Percentiles rank a stretch among this genome's conserved stretches.
phyloP scores from a whole-genome alignment of 2,113 vertebrate genomes.

The Ptychochromis oligacanthus region DNA sequence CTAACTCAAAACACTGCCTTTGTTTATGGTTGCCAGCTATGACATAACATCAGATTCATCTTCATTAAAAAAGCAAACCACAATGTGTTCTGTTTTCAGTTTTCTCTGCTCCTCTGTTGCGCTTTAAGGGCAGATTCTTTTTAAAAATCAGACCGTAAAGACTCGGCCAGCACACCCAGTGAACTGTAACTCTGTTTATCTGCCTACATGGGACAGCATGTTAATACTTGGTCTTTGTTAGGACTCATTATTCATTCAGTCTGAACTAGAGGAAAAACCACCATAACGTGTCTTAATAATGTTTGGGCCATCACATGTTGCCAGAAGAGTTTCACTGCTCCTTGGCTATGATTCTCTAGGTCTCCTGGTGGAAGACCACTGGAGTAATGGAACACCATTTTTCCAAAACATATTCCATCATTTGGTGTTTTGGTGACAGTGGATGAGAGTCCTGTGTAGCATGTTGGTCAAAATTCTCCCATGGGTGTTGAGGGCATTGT shows the following conservation, averaged over 20 bases:
- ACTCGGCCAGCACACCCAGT: background rate
- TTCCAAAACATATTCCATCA: background rate
- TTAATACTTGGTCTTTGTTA: conserved; percentile 20
- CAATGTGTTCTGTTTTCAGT: conserved; percentile 51
- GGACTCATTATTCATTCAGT: background rate
- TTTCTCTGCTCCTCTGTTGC: conserved; percentile 26
- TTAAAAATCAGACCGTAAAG: background rate
- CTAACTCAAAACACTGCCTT: conserved; percentile 66
- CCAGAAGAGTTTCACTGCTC: background rate
- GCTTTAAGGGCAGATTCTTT: conserved; percentile 25
- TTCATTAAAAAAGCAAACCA: conserved; percentile 49
- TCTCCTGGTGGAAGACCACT: background rate
- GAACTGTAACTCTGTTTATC: conserved; percentile 24
- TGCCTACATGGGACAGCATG: background rate
- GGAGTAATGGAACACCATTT: background rate
- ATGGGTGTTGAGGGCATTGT: background rate
- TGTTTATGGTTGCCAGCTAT: conserved; percentile 55
- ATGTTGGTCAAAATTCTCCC: background rate
- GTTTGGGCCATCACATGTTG: background rate
- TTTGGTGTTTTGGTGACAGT: background rate
- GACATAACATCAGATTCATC: conserved; percentile 59
- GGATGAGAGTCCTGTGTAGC: background rate
- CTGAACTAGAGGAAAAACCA: background rate
- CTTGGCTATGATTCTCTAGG: background rate
- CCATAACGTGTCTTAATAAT: background rate